A percentile compares a stretch with the other conserved stretches of the same genome.
These are phyloP conservation scores for Cynocephalus volans DNA, from an alignment of 2,113 vertebrate species.

Conservation along the genomic window DNA sequence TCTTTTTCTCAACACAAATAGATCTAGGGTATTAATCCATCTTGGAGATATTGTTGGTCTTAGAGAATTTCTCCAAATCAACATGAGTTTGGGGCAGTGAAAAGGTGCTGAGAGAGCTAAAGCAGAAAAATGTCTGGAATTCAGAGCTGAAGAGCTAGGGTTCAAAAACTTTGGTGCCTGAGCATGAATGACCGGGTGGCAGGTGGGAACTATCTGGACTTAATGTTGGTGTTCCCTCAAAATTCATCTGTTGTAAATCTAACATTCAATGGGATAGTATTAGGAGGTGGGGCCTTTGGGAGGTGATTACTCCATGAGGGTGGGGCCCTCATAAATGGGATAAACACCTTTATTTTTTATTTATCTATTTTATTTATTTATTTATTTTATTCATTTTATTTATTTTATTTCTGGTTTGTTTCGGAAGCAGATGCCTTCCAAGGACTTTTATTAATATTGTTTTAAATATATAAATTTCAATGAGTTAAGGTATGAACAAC, in stretches of 20 bases:
- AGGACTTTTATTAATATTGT: neutral
- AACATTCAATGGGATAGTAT: too few species aligned
- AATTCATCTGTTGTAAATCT: too few species aligned
- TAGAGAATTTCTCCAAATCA: neutral
- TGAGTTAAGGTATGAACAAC: neutral
- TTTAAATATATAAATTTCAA: neutral
- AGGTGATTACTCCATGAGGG: neutral
- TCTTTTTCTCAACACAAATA: rapidly evolving
- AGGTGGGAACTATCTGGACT: neutral
- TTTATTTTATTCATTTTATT: too few species aligned
- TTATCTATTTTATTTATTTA: too few species aligned
- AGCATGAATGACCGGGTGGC: neutral
- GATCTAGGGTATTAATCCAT: neutral
- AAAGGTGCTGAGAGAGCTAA: neutral
- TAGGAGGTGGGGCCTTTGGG: too few species aligned
- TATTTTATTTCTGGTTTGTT: neutral
- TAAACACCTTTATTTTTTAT: rapidly evolving
- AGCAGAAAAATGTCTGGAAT: neutral
- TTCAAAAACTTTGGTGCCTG: neutral
- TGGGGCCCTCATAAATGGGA: neutral
- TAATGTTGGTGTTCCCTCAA: too few species aligned
- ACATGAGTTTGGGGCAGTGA: neutral
- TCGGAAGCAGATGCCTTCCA: neutral
- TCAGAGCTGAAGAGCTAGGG: neutral
- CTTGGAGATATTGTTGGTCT: neutral